These are phyloP conservation scores for Vidua chalybeata DNA, from an alignment of 2,113 vertebrate genomes.

Conservation along the genomic window DNA sequence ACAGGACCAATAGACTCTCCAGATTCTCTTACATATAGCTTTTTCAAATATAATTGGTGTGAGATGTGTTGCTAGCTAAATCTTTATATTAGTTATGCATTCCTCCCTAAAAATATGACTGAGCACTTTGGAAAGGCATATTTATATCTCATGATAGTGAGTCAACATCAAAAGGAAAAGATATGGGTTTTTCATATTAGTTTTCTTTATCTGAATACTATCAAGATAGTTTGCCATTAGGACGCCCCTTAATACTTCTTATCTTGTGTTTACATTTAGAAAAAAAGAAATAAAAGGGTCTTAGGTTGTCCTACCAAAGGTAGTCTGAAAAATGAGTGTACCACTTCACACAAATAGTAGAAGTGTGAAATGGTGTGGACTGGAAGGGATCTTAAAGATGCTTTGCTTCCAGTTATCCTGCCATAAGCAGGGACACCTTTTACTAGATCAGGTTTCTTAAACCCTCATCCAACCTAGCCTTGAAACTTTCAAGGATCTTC, in stretches of 20 bases:
- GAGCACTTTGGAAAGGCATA: background rate
- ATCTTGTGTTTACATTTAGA: background rate
- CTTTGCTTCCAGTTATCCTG: background rate
- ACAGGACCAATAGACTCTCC: background rate
- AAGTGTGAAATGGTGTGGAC: background rate
- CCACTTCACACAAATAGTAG: background rate
- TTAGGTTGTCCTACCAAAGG: background rate
- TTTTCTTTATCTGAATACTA: background rate
- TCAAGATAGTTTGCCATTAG: background rate
- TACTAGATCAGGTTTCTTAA: background rate
- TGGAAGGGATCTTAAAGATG: background rate
- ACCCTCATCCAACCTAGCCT: background rate
- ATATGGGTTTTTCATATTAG: background rate
- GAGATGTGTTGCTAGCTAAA: background rate
- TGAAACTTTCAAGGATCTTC: background rate
- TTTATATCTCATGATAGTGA: background rate
- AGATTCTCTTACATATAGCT: background rate
- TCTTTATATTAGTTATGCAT: background rate
- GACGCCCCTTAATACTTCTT: background rate
- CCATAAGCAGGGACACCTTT: background rate
- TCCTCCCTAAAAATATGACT: background rate
- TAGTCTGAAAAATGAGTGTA: background rate
- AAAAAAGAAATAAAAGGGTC: background rate
- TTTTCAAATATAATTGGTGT: background rate
- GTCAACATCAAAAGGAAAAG: background rate